Evolutionary conservation across 2,797 vertebrate species (phyloP), one percentile per base, ranked within the genome.

Genomic region (Falco novaeseelandiae): DNA sequence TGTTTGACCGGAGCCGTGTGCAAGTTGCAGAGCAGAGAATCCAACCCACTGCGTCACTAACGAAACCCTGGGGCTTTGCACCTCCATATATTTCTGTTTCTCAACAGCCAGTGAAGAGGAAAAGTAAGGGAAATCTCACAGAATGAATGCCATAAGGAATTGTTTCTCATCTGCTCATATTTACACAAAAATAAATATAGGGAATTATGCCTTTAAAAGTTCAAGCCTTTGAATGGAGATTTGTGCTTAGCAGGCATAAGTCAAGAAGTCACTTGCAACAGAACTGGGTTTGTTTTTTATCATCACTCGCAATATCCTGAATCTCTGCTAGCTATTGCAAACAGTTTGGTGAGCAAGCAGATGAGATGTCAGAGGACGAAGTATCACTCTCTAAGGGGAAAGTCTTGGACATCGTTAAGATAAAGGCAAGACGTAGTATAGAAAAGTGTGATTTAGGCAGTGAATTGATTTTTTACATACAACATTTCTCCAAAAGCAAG

Each of bases 191-290:
- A 71, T 76, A 92, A 85, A 83, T 83, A 59, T 8, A 89, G 78
- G 54, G 63, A 88, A 83, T 74, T 49, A 46, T 20, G 76, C 54
- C 44, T 94, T 86, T 79, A 54, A 79, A 71, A 92, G 57, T 87
- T 93, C n/a, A 93, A 55, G 69, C 51, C 58, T 81, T 92, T 88
- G 62, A 86, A 55, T 65, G 52, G 46, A 74, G 29, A 22, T 79
- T 87, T 84, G 77, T 93, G 69, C 90, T 94, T 93, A 90, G 83
- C 72, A 88, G 83, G 54, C 76, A 88, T 32, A 89, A 95, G 86
- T 91, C 95, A 93, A 90, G 87, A 93, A 96, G 93, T 97, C 93
- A 87, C 85, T 94, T 67, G 44, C 76, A 95, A 40, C 40, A 93
- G 61, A 88, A 88, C 40, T 52, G 46, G 16, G 42, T 93, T 94